These are phyloP conservation scores for Seira sanloemensis DNA, from an alignment of 2,888 invertebrate species.

Conservation along the genomic window DNA sequence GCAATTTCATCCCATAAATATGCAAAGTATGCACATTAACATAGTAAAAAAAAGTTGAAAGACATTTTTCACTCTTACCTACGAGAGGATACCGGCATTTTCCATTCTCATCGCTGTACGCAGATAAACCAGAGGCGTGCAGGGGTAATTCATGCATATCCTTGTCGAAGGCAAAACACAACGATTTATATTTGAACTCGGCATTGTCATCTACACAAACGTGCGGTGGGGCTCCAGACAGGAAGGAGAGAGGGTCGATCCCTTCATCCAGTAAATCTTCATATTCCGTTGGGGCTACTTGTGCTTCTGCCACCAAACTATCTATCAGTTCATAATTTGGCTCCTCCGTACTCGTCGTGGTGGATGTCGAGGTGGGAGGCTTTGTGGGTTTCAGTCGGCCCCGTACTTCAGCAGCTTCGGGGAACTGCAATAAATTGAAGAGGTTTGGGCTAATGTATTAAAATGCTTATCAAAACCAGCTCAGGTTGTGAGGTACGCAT, in stretches of 20 bases:
- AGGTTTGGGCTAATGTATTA: too few relatives aligned
- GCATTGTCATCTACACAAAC: constrained; percentile 65
- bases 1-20: not conserved
- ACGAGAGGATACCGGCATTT: constrained; percentile 71
- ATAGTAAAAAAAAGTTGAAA: not conserved
- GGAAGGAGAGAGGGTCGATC: constrained; percentile 26
- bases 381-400: constrained; percentile 31
- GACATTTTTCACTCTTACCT: constrained; percentile 60
- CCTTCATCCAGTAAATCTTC: constrained; percentile 56
- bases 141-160: constrained; percentile 67
- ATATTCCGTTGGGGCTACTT: constrained; percentile 55
- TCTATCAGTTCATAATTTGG: constrained; percentile 55
- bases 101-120: constrained; percentile 66
- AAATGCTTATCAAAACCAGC: too few relatives aligned
- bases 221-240: constrained; percentile 60
- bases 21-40: not conserved
- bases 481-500: too few relatives aligned
- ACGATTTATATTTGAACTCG: constrained; percentile 58
- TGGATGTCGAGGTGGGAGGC: not conserved
- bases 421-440: constrained; percentile 44
- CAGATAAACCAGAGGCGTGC: constrained; percentile 64
- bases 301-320: constrained; percentile 35
- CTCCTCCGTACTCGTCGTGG: constrained; percentile 44
- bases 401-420: constrained; percentile 38
- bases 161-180: constrained; percentile 70